Conservation (phyloP, 2,113 vertebrate species). For the Zapus hudsonius region DNA sequence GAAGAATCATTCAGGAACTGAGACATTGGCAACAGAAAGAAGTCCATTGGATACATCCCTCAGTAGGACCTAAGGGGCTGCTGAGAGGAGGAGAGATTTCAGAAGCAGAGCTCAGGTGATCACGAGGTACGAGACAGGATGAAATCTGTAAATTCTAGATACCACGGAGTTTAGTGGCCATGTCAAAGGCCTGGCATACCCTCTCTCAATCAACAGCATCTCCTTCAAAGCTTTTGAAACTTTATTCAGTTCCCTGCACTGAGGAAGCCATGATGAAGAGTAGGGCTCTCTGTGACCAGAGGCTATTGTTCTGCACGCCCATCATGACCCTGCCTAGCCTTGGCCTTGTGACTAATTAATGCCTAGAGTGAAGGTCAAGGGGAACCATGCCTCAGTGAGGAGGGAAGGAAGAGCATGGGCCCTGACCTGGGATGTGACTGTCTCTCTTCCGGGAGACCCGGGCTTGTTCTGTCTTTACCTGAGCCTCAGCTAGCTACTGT, state of each 20-base stretch:
- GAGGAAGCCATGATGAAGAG: neutral
- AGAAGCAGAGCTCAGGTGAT: neutral
- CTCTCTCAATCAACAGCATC: too few relatives aligned
- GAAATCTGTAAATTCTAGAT: neutral
- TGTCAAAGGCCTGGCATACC: neutral
- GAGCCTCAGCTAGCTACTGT: neutral
- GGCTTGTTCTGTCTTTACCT: neutral
- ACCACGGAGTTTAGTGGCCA: neutral
- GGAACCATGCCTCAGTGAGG: neutral
- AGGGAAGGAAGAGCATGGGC: neutral
- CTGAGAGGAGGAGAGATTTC: neutral
- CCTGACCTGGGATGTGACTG: neutral
- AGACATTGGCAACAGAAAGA: neutral
- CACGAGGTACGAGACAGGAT: neutral
- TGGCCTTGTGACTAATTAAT: neutral
- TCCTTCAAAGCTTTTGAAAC: neutral
- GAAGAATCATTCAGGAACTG: neutral
- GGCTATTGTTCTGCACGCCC: accelerated
- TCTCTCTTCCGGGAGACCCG: neutral
- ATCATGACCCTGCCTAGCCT: too few relatives aligned
- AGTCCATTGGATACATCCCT: neutral
- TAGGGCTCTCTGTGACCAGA: neutral
- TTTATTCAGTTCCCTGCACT: neutral
- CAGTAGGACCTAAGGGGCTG: neutral
- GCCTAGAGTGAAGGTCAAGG: neutral